Evolutionary conservation across 1,140 invertebrate genomes (phyloP).

Genomic region (Platorchestia sp.): DNA sequence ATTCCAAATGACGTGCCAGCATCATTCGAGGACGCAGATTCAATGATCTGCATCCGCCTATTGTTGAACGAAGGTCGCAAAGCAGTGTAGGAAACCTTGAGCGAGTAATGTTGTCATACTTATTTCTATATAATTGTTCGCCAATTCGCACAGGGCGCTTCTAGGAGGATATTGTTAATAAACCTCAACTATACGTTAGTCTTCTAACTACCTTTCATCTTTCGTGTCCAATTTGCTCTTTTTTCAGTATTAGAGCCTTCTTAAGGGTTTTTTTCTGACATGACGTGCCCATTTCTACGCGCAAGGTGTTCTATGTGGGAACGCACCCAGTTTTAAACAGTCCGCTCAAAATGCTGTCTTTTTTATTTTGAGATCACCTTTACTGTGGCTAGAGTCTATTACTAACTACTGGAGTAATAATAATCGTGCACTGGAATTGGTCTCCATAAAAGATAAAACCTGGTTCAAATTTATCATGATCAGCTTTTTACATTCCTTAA

Average conservation of each 20-base stretch:
- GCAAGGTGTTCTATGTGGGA: background rate
- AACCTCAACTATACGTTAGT: background rate
- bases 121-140: background rate
- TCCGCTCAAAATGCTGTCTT: no score
- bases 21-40: background rate
- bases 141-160: background rate
- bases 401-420: background rate
- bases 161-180: background rate
- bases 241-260: no score
- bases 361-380: no score
- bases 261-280: no score
- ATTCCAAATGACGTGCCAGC: background rate
- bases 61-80: constrained; percentile 2
- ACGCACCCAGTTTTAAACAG: no score
- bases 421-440: background rate
- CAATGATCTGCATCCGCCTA: background rate
- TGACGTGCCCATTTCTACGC: background rate
- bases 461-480: background rate
- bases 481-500: background rate
- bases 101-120: background rate
- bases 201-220: background rate
- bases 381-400: background rate
- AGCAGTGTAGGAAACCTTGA: background rate
- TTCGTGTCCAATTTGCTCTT: no score
- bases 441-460: background rate